These are phyloP conservation scores for Augiades crinisus DNA, from an alignment of 2,888 invertebrate genomes.

Conservation along the genomic window DNA sequence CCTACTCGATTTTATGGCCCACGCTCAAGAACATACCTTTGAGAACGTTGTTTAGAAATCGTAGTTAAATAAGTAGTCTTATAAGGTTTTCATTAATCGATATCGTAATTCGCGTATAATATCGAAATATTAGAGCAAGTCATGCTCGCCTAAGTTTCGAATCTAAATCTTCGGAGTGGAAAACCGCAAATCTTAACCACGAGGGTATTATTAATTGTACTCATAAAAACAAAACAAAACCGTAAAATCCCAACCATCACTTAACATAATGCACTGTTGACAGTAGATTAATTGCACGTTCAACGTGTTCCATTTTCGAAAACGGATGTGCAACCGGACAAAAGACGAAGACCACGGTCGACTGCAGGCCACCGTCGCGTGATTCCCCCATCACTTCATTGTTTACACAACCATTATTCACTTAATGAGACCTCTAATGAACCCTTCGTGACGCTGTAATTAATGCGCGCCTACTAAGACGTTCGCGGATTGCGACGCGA, in stretches of 20 bases:
- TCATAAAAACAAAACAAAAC: not conserved
- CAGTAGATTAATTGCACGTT: constrained; percentile 48
- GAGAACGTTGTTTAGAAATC: no score
- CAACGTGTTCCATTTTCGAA: constrained; percentile 49
- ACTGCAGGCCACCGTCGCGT: constrained; percentile 64
- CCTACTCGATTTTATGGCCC: no score
- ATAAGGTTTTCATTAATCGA: no score
- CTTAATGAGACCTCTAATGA: constrained; percentile 64
- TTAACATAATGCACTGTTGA: not conserved
- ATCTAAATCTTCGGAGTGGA: no score
- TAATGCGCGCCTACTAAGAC: constrained; percentile 42
- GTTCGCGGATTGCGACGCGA: not conserved
- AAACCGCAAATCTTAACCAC: no score
- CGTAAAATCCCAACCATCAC: not conserved
- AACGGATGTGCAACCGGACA: constrained; percentile 44
- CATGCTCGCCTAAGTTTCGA: no score
- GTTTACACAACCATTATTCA: constrained; percentile 65
- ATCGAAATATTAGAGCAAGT: no score
- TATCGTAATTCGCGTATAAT: no score
- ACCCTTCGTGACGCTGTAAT: constrained; percentile 58
- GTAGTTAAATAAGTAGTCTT: no score
- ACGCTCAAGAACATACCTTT: no score
- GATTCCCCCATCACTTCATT: constrained; percentile 63
- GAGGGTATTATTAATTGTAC: no score
- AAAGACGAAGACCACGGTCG: constrained; percentile 43